phyloP scores from a whole-genome alignment of 2,113 vertebrate species.

The Chaetura pelagica region DNA sequence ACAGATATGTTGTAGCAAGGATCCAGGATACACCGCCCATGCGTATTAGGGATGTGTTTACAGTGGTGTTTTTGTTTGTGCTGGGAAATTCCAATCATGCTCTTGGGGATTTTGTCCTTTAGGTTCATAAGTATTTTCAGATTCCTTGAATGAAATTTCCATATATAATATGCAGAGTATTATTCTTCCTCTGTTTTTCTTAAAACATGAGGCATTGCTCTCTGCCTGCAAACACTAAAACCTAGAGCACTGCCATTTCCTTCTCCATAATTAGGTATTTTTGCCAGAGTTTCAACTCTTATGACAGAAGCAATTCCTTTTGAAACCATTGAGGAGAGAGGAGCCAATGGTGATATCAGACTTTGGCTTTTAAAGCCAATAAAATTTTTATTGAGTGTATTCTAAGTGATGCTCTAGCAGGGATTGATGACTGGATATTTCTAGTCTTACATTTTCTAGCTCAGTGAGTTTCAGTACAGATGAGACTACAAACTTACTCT shows the following conservation, averaged over 20 bases:
- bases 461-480: background rate
- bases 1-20: background rate
- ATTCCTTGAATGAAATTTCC: background rate
- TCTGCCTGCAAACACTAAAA: background rate
- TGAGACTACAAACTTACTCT: background rate
- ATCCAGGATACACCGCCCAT: background rate
- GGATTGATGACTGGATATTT: slow-evolving; percentile 1
- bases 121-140: background rate
- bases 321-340: background rate
- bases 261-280: background rate
- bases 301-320: background rate
- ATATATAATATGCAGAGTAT: background rate
- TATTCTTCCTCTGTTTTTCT: background rate
- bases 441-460: background rate
- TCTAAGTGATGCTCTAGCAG: background rate
- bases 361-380: slow-evolving; percentile 12
- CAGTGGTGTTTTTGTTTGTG: background rate
- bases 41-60: background rate
- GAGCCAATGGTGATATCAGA: background rate
- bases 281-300: background rate
- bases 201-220: background rate
- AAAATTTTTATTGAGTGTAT: background rate
- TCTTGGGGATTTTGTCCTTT: background rate
- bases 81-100: background rate
- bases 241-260: background rate